Base-by-base conservation (phyloP, 2,113 vertebrate species). In the Chlorocebus sabaeus region DNA sequence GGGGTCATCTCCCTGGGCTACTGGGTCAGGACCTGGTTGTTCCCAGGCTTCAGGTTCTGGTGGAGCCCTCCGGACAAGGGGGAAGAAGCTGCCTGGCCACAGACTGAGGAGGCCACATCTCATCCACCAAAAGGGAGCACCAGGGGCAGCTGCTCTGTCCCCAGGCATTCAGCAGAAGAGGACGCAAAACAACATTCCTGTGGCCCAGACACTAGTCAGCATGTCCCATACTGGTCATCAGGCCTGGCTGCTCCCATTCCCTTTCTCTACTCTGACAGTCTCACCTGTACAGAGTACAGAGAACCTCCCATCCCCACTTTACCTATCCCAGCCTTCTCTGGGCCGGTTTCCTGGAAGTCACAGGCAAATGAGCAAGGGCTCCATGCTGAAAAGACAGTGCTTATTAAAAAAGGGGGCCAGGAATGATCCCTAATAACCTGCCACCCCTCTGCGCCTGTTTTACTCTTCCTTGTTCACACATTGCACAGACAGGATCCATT, bases 301-400 rank as follows among this genome's bases (percentile, higher is more conserved):
- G 25, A 50, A 14, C 18, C 20, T 14, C 6, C 14, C 0, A 4
- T 0, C 9, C 48, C 17, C 6, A 4, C 30, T 30, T 48, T 30
- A 79, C 70, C 72, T 48, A 0, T 14, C 32, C 30, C 45, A 27
- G 55, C 35, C 30, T 78, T 38, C 70, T 83, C 48, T 95, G 72
- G 67, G 43, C 16, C 93, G 18, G 7, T 30, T 57, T 90, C 72
- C 84, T 23, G 61, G 67, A 80, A 90, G 81, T 73, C 48, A 67
- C 57, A 86, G 95, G 35, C 75, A 90, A 68, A 68, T 0, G 4
- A 48, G 6, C 27, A 16, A 94, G 22, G 12, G 23, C 38, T 30
- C 59, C 38, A 22, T 14, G 13, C 64, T 11, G 30, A 45, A 68
- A 88, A 43, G 30, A 76, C 4, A 35, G 32, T 0, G 13, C 45